phyloP scores from a whole-genome alignment of 2,888 invertebrate genomes.

The Perizoma flavofasciatum region DNA sequence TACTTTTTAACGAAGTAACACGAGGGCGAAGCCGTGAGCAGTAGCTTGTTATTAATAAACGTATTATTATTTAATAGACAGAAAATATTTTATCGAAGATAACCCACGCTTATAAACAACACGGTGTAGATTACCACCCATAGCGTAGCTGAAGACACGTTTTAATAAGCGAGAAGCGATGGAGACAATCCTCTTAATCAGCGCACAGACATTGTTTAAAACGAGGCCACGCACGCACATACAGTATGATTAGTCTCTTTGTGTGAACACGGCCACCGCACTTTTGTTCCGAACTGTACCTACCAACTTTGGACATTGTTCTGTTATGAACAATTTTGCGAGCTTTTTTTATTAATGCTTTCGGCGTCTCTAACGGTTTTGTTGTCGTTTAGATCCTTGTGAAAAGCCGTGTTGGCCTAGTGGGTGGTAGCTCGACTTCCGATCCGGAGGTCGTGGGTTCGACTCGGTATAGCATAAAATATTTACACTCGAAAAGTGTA shows the following conservation, averaged over 20 bases:
- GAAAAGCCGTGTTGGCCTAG: too few relatives aligned
- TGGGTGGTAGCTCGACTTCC: too few relatives aligned
- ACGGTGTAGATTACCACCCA: neutral
- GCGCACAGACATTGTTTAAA: slow-evolving; percentile 77
- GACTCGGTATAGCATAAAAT: too few relatives aligned
- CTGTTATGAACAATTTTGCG: slow-evolving; percentile 52
- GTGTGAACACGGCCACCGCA: slow-evolving; percentile 58
- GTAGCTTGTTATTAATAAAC: too few relatives aligned
- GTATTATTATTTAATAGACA: too few relatives aligned
- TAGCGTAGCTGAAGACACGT: slow-evolving; percentile 63
- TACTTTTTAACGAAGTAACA: too few relatives aligned
- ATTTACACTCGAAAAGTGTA: too few relatives aligned
- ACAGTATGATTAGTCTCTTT: slow-evolving; percentile 76
- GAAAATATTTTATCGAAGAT: too few relatives aligned
- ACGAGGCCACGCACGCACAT: slow-evolving; percentile 79
- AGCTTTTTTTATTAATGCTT: slow-evolving; percentile 37
- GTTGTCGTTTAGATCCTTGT: too few relatives aligned
- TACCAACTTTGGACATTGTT: slow-evolving; percentile 46
- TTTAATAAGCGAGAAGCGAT: slow-evolving; percentile 79
- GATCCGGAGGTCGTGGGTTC: too few relatives aligned
- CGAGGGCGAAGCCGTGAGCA: too few relatives aligned
- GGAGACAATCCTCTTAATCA: slow-evolving; percentile 84
- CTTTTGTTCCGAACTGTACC: slow-evolving; percentile 61
- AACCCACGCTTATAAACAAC: too few relatives aligned
- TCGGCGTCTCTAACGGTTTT: slow-evolving; percentile 14